Conservation (phyloP, 2,888 invertebrate genomes). For the Taphrorychus bicolor region DNA sequence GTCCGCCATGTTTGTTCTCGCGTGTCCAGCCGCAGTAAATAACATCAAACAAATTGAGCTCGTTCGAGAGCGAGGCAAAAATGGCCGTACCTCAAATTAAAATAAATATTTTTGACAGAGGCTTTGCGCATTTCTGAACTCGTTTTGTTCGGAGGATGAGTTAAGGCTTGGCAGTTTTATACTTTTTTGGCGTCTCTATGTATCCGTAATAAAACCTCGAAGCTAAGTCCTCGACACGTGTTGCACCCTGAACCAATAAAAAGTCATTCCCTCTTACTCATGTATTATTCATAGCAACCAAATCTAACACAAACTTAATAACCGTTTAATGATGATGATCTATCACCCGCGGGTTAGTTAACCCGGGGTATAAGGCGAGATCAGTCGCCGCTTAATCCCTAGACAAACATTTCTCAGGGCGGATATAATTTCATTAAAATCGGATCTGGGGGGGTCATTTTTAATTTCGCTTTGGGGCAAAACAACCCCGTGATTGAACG, state of each 20-base stretch:
- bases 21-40: conserved; percentile 45
- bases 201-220: neutral
- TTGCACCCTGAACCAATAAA: neutral
- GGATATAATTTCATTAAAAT: conserved; percentile 57
- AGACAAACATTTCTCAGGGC: conserved; percentile 39
- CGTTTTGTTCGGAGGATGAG: conserved; percentile 20
- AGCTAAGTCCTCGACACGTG: conserved; percentile 5
- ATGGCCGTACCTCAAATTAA: conserved; percentile 40
- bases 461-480: conserved; percentile 50
- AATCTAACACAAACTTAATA: conserved; percentile 48
- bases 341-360: conserved; percentile 47
- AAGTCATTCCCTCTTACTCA: neutral
- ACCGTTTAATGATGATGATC: conserved; percentile 53
- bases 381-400: conserved; percentile 34
- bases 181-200: neutral
- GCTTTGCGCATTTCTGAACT: conserved; percentile 27
- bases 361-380: conserved; percentile 24
- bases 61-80: conserved; percentile 43
- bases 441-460: conserved; percentile 54
- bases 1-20: conserved; percentile 45
- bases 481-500: conserved; percentile 38
- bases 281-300: conserved; percentile 8
- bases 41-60: conserved; percentile 46
- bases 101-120: conserved; percentile 42
- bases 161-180: conserved; percentile 12